A percentile compares a stretch with the other conserved stretches of the same genome.
phyloP scores from a whole-genome alignment of 1,140 invertebrate species.

The Pissodes strobi region DNA sequence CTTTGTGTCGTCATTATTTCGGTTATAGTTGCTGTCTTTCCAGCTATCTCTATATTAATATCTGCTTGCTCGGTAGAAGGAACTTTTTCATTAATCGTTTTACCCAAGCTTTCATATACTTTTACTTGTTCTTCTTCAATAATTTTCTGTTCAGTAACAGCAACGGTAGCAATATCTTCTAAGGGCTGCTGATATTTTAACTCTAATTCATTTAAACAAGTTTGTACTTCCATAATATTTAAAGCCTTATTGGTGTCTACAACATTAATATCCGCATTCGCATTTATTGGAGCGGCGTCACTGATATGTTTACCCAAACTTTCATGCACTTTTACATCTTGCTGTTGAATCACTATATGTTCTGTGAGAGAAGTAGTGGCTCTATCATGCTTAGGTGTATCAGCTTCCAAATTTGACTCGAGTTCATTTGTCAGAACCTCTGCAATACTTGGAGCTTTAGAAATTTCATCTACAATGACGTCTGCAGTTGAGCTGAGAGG shows the following conservation, averaged over 20 bases:
- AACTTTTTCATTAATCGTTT: not conserved
- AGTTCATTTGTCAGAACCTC: slow-evolving; percentile 10
- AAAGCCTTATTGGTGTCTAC: slow-evolving; percentile 32
- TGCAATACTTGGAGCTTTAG: slow-evolving; percentile 11
- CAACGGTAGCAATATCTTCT: not conserved
- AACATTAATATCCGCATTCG: slow-evolving; percentile 27
- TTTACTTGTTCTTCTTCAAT: slow-evolving; percentile 5
- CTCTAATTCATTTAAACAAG: slow-evolving; percentile 22
- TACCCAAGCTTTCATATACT: slow-evolving; percentile 16
- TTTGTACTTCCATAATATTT: slow-evolving; percentile 29
- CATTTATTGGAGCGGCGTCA: not conserved
- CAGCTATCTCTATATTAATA: slow-evolving; percentile 20
- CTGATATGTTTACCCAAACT: not conserved
- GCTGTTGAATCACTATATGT: slow-evolving; percentile 11
- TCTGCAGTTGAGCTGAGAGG: slow-evolving; percentile 29
- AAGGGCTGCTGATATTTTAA: slow-evolving; percentile 5
- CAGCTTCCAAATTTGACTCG: slow-evolving; percentile 15
- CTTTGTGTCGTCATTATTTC: slow-evolving; percentile 16
- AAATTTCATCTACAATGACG: slow-evolving; percentile 14
- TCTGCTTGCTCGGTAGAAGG: slow-evolving; percentile 3
- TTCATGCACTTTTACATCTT: slow-evolving; percentile 25
- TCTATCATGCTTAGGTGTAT: slow-evolving; percentile 9
- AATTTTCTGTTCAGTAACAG: slow-evolving; percentile 9
- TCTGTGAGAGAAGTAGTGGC: slow-evolving; percentile 2
- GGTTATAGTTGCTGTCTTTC: slow-evolving; percentile 10